A percentile compares a stretch with the other conserved stretches of the same genome.
Conservation (phyloP, 1,140 invertebrate species). For the Zaprionus nigranus region DNA sequence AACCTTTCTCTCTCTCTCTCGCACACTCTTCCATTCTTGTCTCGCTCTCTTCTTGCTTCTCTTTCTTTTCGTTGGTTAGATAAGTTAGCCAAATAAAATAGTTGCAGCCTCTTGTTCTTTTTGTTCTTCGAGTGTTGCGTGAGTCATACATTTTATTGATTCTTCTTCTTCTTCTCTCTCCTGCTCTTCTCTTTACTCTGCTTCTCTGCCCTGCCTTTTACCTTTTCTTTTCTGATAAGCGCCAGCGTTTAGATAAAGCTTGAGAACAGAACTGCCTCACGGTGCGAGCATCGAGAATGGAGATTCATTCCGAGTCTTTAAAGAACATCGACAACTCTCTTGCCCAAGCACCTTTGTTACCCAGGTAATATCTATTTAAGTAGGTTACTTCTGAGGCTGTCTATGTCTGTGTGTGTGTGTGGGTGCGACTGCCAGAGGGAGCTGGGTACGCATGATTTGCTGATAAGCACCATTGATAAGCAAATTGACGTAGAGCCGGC, state of each 20-base stretch:
- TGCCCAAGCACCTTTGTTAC: slow-evolving; percentile 26
- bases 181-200: slow-evolving; percentile 1
- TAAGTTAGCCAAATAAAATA: slow-evolving; percentile 49
- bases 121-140: slow-evolving; percentile 45
- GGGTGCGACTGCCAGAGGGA: not conserved
- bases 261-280: slow-evolving; percentile 22
- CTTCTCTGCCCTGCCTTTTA: slow-evolving; percentile 21
- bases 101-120: slow-evolving; percentile 50
- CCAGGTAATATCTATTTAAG: slow-evolving; percentile 26
- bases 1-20: slow-evolving; percentile 47
- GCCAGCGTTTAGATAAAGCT: slow-evolving; percentile 75
- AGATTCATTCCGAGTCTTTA: slow-evolving; percentile 10
- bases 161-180: slow-evolving; percentile 28
- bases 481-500: slow-evolving; percentile 35
- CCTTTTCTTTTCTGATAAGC: slow-evolving; percentile 63
- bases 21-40: slow-evolving; percentile 3
- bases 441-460: not conserved
- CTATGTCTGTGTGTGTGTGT: slow-evolving; percentile 3
- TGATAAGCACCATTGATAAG: slow-evolving; percentile 49
- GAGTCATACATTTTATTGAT: slow-evolving; percentile 70
- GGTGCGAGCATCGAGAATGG: not conserved
- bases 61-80: slow-evolving; percentile 36
- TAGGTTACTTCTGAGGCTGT: slow-evolving; percentile 44
- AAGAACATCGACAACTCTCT: slow-evolving; percentile 33
- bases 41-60: not conserved